These are phyloP conservation scores for Leucoraja ocellata DNA, from an alignment of 2,797 vertebrate species.

Conservation along the genomic window DNA sequence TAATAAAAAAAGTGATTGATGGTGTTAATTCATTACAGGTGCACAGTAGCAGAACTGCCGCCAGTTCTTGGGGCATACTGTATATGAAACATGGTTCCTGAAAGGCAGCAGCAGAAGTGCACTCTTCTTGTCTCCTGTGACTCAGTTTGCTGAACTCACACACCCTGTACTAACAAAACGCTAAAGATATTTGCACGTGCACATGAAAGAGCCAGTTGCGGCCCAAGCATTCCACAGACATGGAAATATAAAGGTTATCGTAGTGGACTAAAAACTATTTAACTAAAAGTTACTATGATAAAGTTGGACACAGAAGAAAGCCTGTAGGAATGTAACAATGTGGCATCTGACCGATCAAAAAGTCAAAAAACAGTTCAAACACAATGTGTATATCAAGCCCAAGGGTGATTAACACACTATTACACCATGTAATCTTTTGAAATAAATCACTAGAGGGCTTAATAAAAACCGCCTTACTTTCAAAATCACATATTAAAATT, in stretches of 20 bases:
- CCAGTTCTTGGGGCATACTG: not conserved
- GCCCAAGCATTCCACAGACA: not conserved
- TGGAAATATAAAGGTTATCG: not conserved
- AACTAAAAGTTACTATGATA: constrained; percentile 14
- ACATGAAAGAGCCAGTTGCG: not conserved
- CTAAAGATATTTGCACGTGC: not conserved
- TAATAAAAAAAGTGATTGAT: not conserved
- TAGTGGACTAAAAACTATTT: not conserved
- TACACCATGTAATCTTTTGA: not conserved
- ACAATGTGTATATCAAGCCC: not conserved
- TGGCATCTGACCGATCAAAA: not conserved
- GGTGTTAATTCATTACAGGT: not conserved
- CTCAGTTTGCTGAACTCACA: not conserved
- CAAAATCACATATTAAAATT: not conserved
- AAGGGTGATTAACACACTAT: not conserved
- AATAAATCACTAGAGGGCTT: not conserved
- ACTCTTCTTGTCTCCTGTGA: not conserved
- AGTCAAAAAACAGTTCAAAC: constrained; percentile 7
- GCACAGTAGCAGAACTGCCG: not conserved
- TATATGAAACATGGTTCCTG: too few species aligned
- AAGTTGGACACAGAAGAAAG: not conserved
- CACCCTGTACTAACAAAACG: too few species aligned
- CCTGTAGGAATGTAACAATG: not conserved
- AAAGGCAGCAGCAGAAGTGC: not conserved
- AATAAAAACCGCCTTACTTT: not conserved